A percentile compares a stretch with the other conserved stretches of the same genome.
Evolutionary conservation across 2,797 vertebrate species (phyloP).

Genomic region (Chelonia mydas): DNA sequence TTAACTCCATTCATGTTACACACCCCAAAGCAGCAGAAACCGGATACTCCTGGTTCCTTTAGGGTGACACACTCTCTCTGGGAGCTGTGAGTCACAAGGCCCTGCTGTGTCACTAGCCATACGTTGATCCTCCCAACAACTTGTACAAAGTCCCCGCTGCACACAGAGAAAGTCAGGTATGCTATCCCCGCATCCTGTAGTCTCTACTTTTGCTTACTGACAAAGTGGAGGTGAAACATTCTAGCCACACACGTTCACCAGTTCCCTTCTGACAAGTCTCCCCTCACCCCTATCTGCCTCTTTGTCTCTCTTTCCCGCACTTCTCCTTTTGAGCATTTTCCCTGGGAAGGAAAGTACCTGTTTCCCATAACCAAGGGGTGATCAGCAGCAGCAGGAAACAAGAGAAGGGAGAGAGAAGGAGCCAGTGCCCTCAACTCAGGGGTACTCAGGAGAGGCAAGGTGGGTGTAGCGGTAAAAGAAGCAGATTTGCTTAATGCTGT

Average conservation of each 20-base stretch:
- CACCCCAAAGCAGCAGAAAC: neutral
- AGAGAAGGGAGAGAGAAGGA: neutral
- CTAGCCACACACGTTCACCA: no score
- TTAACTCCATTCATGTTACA: neutral
- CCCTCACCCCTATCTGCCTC: neutral
- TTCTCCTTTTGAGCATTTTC: neutral
- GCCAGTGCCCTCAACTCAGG: neutral
- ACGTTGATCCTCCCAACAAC: neutral
- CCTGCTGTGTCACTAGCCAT: fast-evolving
- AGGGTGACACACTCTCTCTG: neutral
- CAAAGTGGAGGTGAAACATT: no score
- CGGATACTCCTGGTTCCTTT: neutral
- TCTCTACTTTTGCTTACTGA: neutral
- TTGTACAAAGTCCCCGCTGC: slow-evolving; percentile 20
- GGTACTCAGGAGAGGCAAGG: neutral
- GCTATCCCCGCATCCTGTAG: neutral
- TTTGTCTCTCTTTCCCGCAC: neutral
- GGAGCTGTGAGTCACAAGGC: neutral
- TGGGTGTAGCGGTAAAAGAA: neutral
- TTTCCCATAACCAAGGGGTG: neutral
- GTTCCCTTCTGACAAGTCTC: neutral
- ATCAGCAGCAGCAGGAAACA: neutral
- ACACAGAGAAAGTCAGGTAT: slow-evolving; percentile 11
- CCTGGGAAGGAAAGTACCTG: neutral
- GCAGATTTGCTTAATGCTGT: neutral